A percentile compares a stretch with the other conserved stretches of the same genome.
Conservation (phyloP, 2,888 invertebrate genomes). For the Iselma pallidipennis region DNA sequence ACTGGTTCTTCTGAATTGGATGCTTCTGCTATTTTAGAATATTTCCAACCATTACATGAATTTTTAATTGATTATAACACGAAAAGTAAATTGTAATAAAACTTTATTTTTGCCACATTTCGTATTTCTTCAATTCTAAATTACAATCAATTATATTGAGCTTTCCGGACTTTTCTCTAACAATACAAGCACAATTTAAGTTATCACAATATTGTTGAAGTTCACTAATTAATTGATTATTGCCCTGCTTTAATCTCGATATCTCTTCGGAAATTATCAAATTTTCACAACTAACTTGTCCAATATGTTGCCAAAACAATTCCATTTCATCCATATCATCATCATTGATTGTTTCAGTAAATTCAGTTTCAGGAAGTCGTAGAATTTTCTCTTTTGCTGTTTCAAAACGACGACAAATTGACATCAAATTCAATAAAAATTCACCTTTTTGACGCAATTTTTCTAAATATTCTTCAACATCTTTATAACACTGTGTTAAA, state of each 20-base stretch:
- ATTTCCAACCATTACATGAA: constrained; percentile 61
- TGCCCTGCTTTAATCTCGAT: constrained; percentile 45
- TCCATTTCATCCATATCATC: constrained; percentile 29
- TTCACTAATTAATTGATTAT: constrained; percentile 38
- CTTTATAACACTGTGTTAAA: constrained; percentile 66
- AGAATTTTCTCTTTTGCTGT: constrained; percentile 62
- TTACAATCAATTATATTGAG: constrained; percentile 1
- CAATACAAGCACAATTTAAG: neutral
- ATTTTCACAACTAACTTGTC: constrained; percentile 42
- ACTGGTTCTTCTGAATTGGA: constrained; percentile 62
- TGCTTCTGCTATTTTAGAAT: constrained; percentile 61
- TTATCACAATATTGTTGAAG: constrained; percentile 42
- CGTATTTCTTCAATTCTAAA: constrained; percentile 1
- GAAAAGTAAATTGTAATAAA: constrained; percentile 3
- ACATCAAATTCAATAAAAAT: constrained; percentile 63
- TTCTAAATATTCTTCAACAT: constrained; percentile 61
- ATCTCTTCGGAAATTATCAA: constrained; percentile 48
- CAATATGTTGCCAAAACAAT: constrained; percentile 49
- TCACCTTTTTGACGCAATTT: constrained; percentile 62
- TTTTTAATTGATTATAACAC: constrained; percentile 60
- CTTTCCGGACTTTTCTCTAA: neutral
- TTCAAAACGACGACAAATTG: constrained; percentile 70
- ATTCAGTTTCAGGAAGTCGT: constrained; percentile 43
- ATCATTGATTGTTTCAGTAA: constrained; percentile 12
- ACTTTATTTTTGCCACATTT: neutral